Evolutionary conservation across 1,140 invertebrate genomes (phyloP).

Genomic region (Tigriopus japonicus): DNA sequence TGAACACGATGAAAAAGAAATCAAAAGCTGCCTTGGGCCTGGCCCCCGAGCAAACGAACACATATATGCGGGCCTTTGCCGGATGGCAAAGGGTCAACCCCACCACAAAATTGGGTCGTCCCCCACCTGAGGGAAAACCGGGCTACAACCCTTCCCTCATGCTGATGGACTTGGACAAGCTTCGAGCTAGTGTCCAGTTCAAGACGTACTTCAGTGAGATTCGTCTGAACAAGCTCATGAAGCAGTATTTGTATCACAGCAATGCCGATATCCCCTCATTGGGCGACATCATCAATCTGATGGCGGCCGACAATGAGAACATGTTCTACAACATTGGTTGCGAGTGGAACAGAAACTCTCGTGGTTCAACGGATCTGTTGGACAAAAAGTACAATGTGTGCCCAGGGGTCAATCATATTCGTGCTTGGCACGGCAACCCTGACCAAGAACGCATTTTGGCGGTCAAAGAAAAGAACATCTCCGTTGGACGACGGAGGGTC

Average conservation of each 20-base stretch:
- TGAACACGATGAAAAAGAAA: slow-evolving; percentile 14
- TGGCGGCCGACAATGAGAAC: slow-evolving; percentile 15
- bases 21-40: slow-evolving; percentile 14
- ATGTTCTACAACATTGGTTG: slow-evolving; percentile 18
- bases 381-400: slow-evolving; percentile 12
- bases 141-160: slow-evolving; percentile 17
- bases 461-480: background rate
- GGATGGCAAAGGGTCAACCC: slow-evolving; percentile 15
- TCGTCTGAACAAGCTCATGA: slow-evolving; percentile 13
- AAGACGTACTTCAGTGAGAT: slow-evolving; percentile 15
- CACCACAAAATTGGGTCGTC: slow-evolving; percentile 13
- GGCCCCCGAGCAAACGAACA: slow-evolving; percentile 16
- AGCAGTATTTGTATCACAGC: slow-evolving; percentile 17
- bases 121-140: slow-evolving; percentile 15
- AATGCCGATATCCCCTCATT: slow-evolving; percentile 9
- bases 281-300: slow-evolving; percentile 17
- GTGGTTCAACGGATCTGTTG: background rate
- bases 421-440: slow-evolving; percentile 3
- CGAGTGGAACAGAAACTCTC: slow-evolving; percentile 17
- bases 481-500: background rate
- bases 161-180: slow-evolving; percentile 16
- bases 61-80: slow-evolving; percentile 14
- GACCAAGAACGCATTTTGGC: background rate
- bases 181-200: slow-evolving; percentile 13
- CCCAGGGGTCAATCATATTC: background rate